phyloP scores from a whole-genome alignment of 2,113 vertebrate species.

The Odobenus rosmarus region DNA sequence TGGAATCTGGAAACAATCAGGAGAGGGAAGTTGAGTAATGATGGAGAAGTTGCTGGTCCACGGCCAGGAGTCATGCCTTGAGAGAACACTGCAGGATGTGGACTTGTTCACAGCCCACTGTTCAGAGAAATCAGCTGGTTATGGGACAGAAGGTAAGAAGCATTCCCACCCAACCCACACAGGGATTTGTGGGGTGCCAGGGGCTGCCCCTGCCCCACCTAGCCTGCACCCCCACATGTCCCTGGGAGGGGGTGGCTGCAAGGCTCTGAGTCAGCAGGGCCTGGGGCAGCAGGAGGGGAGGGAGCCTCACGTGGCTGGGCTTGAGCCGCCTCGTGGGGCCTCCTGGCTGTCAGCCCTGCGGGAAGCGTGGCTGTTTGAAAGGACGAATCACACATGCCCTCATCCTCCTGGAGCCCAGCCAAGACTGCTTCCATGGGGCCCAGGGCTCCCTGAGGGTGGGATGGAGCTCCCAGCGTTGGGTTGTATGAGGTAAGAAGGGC shows the following conservation, averaged over 20 bases:
- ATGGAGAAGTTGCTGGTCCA: background rate
- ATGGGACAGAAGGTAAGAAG: background rate
- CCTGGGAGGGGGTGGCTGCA: background rate
- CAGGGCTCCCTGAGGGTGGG: background rate
- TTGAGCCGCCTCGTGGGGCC: conserved; percentile 38
- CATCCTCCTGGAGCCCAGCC: conserved; percentile 18
- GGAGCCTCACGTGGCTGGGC: conserved; percentile 67
- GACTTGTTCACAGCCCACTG: background rate
- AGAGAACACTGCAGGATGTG: background rate
- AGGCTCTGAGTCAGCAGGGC: conserved; percentile 66
- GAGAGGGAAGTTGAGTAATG: conserved; percentile 46
- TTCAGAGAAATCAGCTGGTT: conserved; percentile 21
- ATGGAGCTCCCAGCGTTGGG: background rate
- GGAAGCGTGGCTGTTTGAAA: conserved; percentile 72
- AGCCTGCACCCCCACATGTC: background rate
- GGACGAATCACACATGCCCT: conserved; percentile 60
- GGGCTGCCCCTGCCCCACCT: background rate
- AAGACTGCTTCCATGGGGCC: background rate
- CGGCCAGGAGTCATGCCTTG: background rate
- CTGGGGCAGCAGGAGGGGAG: background rate
- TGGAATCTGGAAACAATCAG: conserved; percentile 64
- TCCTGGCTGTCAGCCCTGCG: conserved; percentile 56
- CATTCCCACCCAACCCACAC: background rate
- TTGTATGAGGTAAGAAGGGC: background rate
- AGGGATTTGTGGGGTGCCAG: background rate